These are phyloP conservation scores for Synaphobranchus kaupii DNA, from an alignment of 2,797 vertebrate genomes.

Conservation along the genomic window DNA sequence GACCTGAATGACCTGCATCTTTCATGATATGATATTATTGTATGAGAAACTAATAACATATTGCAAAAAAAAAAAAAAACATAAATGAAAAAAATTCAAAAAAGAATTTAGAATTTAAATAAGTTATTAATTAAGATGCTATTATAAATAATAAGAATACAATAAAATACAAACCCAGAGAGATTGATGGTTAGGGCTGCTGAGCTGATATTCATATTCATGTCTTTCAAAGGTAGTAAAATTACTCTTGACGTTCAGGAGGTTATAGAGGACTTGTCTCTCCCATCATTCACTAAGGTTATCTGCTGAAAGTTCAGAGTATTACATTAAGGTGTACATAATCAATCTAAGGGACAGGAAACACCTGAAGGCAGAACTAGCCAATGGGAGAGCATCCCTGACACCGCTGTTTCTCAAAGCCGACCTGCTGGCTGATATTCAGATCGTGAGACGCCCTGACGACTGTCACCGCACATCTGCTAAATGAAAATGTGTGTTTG, in stretches of 20 bases:
- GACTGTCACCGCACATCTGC: conserved; percentile 49
- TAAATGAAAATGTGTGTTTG: conserved; percentile 63
- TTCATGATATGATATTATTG: not conserved
- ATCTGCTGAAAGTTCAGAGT: not conserved
- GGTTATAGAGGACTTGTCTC: not conserved
- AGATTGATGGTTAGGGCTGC: not conserved
- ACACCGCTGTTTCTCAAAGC: not conserved
- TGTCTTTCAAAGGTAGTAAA: not conserved
- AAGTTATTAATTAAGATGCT: too few species aligned
- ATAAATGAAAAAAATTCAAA: not conserved
- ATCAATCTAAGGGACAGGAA: not conserved
- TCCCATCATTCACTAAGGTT: not conserved
- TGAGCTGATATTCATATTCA: not conserved
- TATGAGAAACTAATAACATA: not conserved
- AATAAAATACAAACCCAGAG: too few species aligned
- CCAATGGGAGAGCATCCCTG: not conserved
- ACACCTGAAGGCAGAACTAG: not conserved
- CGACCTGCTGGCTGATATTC: conserved; percentile 57
- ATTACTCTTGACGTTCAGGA: not conserved
- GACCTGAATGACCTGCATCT: too few species aligned
- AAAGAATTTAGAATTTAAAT: too few species aligned
- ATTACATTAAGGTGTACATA: not conserved
- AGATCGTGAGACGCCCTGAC: conserved; percentile 49
- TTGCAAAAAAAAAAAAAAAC: not conserved
- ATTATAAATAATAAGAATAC: not conserved